These are phyloP conservation scores for Ectobius pallidus DNA, from an alignment of 2,888 invertebrate genomes.

Conservation along the genomic window DNA sequence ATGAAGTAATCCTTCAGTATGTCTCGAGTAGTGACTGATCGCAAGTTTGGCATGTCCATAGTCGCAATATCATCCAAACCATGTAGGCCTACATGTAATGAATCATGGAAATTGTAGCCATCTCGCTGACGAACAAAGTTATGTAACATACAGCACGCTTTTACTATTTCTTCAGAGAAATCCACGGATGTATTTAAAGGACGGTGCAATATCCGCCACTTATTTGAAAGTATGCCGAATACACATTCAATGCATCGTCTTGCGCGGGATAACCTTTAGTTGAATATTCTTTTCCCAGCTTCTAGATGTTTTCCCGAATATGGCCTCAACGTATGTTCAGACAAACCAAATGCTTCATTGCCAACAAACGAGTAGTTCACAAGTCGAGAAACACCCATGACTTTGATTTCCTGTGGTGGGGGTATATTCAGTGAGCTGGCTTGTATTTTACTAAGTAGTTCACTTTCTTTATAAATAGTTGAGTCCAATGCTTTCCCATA, in stretches of 20 bases:
- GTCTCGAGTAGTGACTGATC: no score
- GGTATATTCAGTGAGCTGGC: background rate
- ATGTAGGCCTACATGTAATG: no score
- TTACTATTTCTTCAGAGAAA: conserved; percentile 17
- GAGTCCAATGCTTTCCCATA: background rate
- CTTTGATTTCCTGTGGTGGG: background rate
- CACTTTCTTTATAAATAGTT: background rate
- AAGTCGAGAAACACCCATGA: background rate
- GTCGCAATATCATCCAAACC: no score
- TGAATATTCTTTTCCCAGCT: background rate
- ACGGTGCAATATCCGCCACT: conserved; percentile 11
- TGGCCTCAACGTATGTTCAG: background rate
- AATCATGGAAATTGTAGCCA: conserved; percentile 16
- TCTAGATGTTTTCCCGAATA: background rate
- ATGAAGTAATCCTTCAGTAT: no score
- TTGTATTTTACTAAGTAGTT: background rate
- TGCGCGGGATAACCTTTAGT: background rate
- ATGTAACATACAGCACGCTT: conserved; percentile 3
- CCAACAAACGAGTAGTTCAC: background rate
- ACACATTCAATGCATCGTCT: background rate
- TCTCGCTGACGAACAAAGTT: conserved; percentile 3
- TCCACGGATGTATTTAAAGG: background rate
- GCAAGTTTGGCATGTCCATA: no score
- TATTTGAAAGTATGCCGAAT: conserved; percentile 14
- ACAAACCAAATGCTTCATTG: background rate